These are phyloP conservation scores for Acropora tenuis DNA, from an alignment of 64 coral and sea anemone genomes.

Conservation along the genomic window DNA sequence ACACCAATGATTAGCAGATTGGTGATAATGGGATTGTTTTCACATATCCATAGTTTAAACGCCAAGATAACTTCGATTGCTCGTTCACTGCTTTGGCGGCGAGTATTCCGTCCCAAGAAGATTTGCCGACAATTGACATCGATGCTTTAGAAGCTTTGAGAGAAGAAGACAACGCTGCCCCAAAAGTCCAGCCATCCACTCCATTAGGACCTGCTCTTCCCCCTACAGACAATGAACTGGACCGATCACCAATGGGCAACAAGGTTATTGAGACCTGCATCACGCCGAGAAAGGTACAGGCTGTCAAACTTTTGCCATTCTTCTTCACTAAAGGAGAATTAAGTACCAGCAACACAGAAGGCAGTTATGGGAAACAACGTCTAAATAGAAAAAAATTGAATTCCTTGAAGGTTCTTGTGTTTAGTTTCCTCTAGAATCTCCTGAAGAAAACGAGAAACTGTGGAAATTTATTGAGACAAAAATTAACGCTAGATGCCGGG, in stretches of 20 bases:
- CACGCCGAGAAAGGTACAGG: not conserved
- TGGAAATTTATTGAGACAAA: not conserved
- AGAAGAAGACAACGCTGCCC: not conserved
- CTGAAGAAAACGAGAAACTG: not conserved
- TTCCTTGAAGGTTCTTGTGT: not conserved
- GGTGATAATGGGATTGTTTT: not conserved
- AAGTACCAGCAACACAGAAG: conserved; percentile 1
- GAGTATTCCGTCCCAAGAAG: not conserved
- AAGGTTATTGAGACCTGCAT: not conserved
- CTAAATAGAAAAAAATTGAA: not conserved
- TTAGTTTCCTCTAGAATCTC: not conserved
- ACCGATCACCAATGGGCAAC: not conserved
- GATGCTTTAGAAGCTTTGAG: not conserved
- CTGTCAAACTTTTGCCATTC: not conserved
- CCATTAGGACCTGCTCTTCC: not conserved
- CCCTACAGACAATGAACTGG: not conserved
- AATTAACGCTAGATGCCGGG: not conserved
- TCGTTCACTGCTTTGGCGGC: not conserved
- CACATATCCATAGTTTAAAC: not conserved
- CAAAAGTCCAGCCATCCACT: not conserved
- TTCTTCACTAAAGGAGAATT: conserved; percentile 22
- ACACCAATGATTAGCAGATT: not conserved
- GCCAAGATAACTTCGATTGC: not conserved
- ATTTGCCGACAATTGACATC: conserved; percentile 1
- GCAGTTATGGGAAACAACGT: not conserved